Conservation (phyloP, 2,888 invertebrate genomes). For the Agrenia bidenticulata region DNA sequence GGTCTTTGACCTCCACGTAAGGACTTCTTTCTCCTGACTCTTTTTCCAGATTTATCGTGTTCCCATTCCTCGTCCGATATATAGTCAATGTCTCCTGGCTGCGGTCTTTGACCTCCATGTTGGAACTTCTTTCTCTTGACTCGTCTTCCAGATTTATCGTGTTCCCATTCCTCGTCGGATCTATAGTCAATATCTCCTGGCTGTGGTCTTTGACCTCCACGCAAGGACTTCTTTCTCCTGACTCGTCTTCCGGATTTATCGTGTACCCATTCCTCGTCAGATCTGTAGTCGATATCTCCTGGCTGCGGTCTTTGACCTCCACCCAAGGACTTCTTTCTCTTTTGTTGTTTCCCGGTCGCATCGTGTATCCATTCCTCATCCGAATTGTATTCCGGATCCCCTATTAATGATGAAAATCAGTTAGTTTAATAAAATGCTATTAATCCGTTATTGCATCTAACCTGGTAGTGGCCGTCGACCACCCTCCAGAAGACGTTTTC, state of each 20-base stretch:
- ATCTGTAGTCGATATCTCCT: no score
- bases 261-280: not conserved
- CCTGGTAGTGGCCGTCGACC: no score
- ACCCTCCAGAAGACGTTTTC: not conserved
- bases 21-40: not conserved
- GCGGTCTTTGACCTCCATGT: no score
- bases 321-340: not conserved
- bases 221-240: conserved; percentile 7
- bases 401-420: no score
- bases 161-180: not conserved
- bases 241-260: conserved; percentile 1
- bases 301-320: no score
- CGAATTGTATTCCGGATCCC: not conserved
- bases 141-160: conserved; percentile 6
- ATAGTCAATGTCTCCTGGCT: no score
- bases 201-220: not conserved
- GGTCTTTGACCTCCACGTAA: no score
- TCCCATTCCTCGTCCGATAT: not conserved
- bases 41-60: not conserved
- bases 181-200: no score
- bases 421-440: no score
- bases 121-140: not conserved
- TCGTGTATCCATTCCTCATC: conserved; percentile 5
- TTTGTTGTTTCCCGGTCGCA: not conserved
- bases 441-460: no score